A percentile compares a stretch with the other conserved stretches of the same genome.
Evolutionary conservation across 2,888 invertebrate species (phyloP).

Genomic region (Carterocephalus palaemon): DNA sequence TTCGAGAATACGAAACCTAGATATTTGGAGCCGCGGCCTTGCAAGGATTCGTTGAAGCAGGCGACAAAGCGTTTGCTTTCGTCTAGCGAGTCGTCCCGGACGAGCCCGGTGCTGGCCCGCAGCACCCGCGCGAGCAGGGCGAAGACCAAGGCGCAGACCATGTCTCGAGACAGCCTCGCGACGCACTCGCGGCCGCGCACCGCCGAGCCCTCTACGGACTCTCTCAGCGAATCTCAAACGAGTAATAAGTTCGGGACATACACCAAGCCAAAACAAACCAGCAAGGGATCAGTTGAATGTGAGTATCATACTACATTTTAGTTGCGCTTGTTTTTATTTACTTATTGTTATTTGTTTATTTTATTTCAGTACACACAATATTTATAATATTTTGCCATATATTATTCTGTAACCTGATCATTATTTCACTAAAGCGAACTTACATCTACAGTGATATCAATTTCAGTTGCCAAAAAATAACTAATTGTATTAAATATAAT

Average conservation of each 20-base stretch:
- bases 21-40: constrained; percentile 78
- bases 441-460: too few relatives aligned
- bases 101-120: constrained; percentile 80
- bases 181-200: constrained; percentile 65
- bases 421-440: too few relatives aligned
- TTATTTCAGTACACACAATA: too few relatives aligned
- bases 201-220: constrained; percentile 70
- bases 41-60: constrained; percentile 40
- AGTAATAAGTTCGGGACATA: constrained; percentile 66
- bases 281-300: constrained; percentile 52
- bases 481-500: too few relatives aligned
- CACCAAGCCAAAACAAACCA: constrained; percentile 52
- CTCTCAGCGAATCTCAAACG: constrained; percentile 60
- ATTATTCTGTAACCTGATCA: too few relatives aligned
- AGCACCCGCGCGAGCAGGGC: constrained; percentile 47
- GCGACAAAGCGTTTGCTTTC: constrained; percentile 65
- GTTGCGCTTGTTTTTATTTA: neutral
- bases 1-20: constrained; percentile 75
- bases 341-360: neutral
- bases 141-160: constrained; percentile 52
- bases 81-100: constrained; percentile 83
- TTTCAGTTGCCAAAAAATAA: too few relatives aligned
- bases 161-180: constrained; percentile 74
- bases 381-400: too few relatives aligned
- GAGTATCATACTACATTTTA: constrained; percentile 35